Percentiles rank a stretch among this genome's conserved stretches.
Evolutionary conservation across 2,113 vertebrate genomes (phyloP).

Genomic region (Callipepla squamata): DNA sequence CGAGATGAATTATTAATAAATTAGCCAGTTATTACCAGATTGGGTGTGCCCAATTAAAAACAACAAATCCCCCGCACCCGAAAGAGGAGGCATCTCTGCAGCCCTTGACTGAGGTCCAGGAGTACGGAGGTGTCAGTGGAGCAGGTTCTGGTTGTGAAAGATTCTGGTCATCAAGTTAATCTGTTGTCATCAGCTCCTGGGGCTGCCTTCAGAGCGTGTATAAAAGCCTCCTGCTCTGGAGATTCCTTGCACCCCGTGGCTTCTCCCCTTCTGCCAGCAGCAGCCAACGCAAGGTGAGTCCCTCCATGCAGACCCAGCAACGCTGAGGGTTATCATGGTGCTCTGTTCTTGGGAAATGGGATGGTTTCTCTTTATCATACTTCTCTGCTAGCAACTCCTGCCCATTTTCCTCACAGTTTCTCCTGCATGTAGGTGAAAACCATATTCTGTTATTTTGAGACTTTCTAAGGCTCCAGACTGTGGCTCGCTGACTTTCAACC

Average conservation of each 20-base stretch:
- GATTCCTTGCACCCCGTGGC: not conserved
- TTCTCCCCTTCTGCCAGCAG: not conserved
- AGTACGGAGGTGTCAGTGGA: constrained; percentile 27
- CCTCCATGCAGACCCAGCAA: rapidly evolving
- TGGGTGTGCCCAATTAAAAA: constrained; percentile 31
- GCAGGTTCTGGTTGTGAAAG: constrained; percentile 65
- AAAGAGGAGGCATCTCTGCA: not conserved
- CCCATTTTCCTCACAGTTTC: rapidly evolving
- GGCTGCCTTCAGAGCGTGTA: not conserved
- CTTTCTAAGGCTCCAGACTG: not conserved
- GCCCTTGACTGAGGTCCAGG: constrained; percentile 46
- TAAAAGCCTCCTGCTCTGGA: not conserved
- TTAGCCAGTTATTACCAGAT: not conserved
- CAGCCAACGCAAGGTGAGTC: not conserved
- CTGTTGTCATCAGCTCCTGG: constrained; percentile 2
- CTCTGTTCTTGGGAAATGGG: rapidly evolving
- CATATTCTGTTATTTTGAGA: rapidly evolving
- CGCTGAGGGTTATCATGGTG: rapidly evolving
- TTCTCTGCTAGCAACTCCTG: rapidly evolving
- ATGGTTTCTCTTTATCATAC: rapidly evolving
- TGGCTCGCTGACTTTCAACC: not conserved
- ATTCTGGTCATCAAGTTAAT: constrained; percentile 49
- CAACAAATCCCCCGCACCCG: not conserved
- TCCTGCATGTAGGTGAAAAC: rapidly evolving
- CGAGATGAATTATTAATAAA: not conserved